Base-by-base conservation (phyloP, 37 sponge, comb jelly and placozoan genomes). In the Chondrilla cf. caribensis region DNA sequence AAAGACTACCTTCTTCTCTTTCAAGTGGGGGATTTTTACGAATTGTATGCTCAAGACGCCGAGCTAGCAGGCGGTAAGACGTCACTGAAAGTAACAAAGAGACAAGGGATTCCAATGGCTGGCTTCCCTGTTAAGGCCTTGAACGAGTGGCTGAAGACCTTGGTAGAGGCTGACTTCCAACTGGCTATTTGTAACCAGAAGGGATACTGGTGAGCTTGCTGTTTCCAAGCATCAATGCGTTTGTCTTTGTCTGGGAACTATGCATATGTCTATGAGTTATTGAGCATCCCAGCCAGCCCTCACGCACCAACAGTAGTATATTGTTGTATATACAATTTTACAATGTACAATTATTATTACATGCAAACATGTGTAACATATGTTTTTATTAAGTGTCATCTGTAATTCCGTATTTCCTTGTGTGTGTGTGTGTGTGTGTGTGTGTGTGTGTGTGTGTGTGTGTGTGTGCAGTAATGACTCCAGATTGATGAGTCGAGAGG, bases 1-100 rank as follows among this genome's bases (percentile, higher is more conserved):
- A 43, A 78, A 26, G 87, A 84, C 7, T 89, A 87, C 43, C 40
- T 95, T 25, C 58, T 95, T n/a, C 80, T 95, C 44, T 95, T 95
- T 64, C 95, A 95, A 92, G 90, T 95, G 29, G 95, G 95, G 40
- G 95, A 95, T 33, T 91, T 92, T 62, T 95, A 95, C 54, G 95
- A 95, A 62, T 32, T 95, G 1, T 92, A 88, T 75, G 93, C 75
- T 39, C 71, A 89, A 2, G 95, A 95, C 81, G 95, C 93, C 81
- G 94, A 40, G 35, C 71, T 60, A 21, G 94, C 85, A 9, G 55
- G 85, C 26, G 37, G 60, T 3, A 90, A 82, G 77, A 94, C 94
- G 15, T 38, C 84, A 6, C 81, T 95, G 8, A 73, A 84, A 11
- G 70, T 89, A 42, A 81, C 90, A n/a, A 75, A 37, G 29, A 92